These are phyloP conservation scores for Hylia prasina DNA, from an alignment of 2,113 vertebrate species.

Conservation along the genomic window DNA sequence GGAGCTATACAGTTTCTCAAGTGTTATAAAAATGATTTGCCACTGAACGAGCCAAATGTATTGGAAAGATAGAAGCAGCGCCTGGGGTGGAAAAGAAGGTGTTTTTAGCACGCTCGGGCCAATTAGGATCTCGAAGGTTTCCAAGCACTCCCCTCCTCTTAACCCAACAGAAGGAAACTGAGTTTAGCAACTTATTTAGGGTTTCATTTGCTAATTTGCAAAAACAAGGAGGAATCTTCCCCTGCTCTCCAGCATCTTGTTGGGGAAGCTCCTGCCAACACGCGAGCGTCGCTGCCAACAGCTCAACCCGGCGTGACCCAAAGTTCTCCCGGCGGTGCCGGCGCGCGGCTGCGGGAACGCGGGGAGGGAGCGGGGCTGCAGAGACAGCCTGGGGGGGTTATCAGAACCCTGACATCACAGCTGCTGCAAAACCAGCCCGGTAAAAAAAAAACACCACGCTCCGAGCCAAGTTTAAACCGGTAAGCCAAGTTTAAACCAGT, in stretches of 20 bases:
- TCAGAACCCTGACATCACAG: not conserved
- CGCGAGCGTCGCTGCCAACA: not conserved
- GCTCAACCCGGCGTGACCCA: slow-evolving; percentile 18
- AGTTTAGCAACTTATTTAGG: slow-evolving; percentile 43
- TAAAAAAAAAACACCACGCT: accelerated
- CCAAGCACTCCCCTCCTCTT: slow-evolving; percentile 12
- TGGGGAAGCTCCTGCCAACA: slow-evolving; percentile 33
- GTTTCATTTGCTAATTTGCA: slow-evolving; percentile 50
- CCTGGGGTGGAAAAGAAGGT: slow-evolving; percentile 5
- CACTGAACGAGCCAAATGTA: not conserved
- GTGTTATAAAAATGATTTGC: not conserved
- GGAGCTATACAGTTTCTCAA: not conserved
- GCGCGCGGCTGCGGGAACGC: not conserved
- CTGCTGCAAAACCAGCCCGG: not conserved
- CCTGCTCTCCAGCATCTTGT: slow-evolving; percentile 7
- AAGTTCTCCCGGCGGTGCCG: not conserved
- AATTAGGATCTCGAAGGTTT: not conserved
- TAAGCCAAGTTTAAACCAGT: not conserved
- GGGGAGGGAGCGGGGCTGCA: not conserved
- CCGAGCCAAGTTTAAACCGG: not conserved
- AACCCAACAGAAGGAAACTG: slow-evolving; percentile 31
- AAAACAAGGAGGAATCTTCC: slow-evolving; percentile 37
- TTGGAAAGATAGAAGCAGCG: not conserved
- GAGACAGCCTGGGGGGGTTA: not conserved
- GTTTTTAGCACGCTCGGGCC: not conserved